Base-by-base conservation (phyloP, 2,113 vertebrate species). In the Ranitomeya imitator region DNA sequence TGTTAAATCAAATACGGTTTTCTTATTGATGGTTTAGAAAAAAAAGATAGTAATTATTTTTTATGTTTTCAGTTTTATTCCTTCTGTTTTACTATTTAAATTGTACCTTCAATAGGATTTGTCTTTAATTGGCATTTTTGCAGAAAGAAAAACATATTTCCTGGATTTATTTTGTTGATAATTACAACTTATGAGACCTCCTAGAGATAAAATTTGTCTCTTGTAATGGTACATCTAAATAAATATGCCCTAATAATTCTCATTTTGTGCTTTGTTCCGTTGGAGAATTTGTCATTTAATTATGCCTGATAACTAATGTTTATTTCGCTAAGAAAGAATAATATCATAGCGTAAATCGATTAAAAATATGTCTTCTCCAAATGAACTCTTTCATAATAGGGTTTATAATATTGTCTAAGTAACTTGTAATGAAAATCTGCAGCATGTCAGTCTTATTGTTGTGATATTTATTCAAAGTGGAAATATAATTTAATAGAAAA, bases 311-410 rank as follows among this genome's bases (percentile, higher is more conserved):
- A 82, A 82, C 23, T 82, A 80, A 82, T 82, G 59, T 82, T 45
- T 37, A 82, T 63, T 45, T 23, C 45, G 19, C 26, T 6, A 18
- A 61, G 57, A 82, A 45, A 82, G 16, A 59, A 82, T 82, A 82
- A 82, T 82, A 59, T 63, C 79, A 82, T 82, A 63, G 79, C 45
- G 59, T 82, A 82, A 82, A 82, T 82, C 79, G 63, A 82, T 82
- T 82, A 82, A 82, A 81, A 63, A 82, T 45, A 63, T 82, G 79
- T 82, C 79, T 63, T 19, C 59, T 82, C 59, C 23, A 82, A 82
- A 82, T 63, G 55, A 82, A 82, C 26, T 45, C 79, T 82, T 82
- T 82, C 59, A 82, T 45, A 81, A 81, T 60, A 63, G 45, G 59
- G 63, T 81, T 81, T 81, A 81, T 61, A 82, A 63, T 63, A 61